Base-by-base conservation (phyloP, 2,888 invertebrate genomes). In the Chorisops tibialis region DNA sequence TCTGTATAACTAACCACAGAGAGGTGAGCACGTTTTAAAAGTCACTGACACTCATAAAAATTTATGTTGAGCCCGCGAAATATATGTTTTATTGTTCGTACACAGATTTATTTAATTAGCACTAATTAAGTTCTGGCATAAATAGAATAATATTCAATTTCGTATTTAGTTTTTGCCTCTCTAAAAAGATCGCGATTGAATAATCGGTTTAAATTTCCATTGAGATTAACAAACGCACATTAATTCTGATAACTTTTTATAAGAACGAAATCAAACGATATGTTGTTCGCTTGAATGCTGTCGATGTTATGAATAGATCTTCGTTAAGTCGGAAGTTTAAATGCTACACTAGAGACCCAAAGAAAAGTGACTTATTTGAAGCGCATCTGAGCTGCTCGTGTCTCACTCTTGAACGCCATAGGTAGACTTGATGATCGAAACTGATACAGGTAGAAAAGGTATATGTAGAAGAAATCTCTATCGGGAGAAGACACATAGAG, bases 281-380 rank as follows among this genome's bases (percentile, higher is more conserved):
- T 75, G 73, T 74, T 70, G 67, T 70, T 74, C 72, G 69, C 70
- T 72, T 74, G 75, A 77, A 72, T 71, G 75, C 72, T 75, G 75
- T 73, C 73, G 77, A 74, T 74, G 72, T 73, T 76, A 74, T 78
- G 77, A 76, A 71, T 72, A 72, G 73, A 74, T 74, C 71, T 74
- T 72, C 72, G 70, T 71, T 68, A 70, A 71, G 72, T 72, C 76
- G 73, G 70, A 74, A 76, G 76, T 73, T 78, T 75, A 74, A 74
- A 74, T 74, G 69, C 72, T 72, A n/a, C 21, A 52, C 37, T 35
- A 16, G 18, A 37, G 22, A 16, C 12, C 35, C 11, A 30, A 52
- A 38, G 30, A 5, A 30, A 30, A 30, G 30, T 30, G 9, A 38
- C 38, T 52, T 19, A n/a, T 22, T 47, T 22, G 52, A 35, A 21